A percentile compares a stretch with the other conserved stretches of the same genome.
Conservation (phyloP, 1,140 invertebrate species). For the Aethina tumida region DNA sequence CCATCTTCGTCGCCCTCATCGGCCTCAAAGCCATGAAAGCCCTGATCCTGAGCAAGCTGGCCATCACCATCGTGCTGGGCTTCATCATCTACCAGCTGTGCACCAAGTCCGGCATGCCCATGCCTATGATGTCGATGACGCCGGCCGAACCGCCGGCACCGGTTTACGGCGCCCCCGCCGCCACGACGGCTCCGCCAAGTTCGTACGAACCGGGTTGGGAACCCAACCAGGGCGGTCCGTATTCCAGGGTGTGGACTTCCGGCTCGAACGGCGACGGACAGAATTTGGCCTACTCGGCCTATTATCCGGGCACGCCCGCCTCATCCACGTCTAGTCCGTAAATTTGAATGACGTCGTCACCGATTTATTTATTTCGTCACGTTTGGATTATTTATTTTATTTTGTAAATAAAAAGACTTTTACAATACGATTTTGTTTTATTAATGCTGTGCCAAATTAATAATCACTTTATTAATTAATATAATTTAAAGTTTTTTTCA, state of each 20-base stretch:
- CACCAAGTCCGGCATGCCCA: slow-evolving; percentile 60
- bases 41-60: slow-evolving; percentile 69
- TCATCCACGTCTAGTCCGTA: slow-evolving; percentile 21
- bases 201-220: slow-evolving; percentile 61
- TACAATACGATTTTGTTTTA: background rate
- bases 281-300: slow-evolving; percentile 68
- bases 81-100: slow-evolving; percentile 68
- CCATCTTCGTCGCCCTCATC: slow-evolving; percentile 66
- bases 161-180: slow-evolving; percentile 48
- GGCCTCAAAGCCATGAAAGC: slow-evolving; percentile 75
- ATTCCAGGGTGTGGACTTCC: slow-evolving; percentile 61
- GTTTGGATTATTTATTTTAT: slow-evolving; percentile 6
- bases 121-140: slow-evolving; percentile 51
- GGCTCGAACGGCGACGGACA: slow-evolving; percentile 41
- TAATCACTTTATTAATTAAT: background rate
- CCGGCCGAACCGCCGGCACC: slow-evolving; percentile 42
- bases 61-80: slow-evolving; percentile 65
- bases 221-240: slow-evolving; percentile 54
- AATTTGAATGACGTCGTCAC: slow-evolving; percentile 2
- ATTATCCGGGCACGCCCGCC: slow-evolving; percentile 46
- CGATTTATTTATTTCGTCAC: slow-evolving; percentile 12
- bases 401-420: background rate
- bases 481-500: background rate
- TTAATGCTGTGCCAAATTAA: background rate
- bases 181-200: slow-evolving; percentile 50